phyloP scores from a whole-genome alignment of 1,140 invertebrate species.

The Tetragonula clypearis region DNA sequence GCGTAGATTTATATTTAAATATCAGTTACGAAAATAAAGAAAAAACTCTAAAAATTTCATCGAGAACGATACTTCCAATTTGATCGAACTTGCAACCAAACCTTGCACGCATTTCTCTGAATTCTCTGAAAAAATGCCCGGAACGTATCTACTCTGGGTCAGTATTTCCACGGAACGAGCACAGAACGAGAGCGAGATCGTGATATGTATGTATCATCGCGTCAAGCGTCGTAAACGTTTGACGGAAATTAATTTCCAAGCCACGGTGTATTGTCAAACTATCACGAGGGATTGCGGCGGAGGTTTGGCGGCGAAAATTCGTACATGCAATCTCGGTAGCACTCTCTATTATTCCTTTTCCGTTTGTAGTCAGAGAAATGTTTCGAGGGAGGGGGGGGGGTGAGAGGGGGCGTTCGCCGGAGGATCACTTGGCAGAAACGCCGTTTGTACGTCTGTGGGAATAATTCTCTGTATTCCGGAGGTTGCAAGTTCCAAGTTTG shows the following conservation, averaged over 20 bases:
- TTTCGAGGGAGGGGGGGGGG: neutral
- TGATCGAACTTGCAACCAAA: too few species aligned
- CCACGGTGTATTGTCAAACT: constrained; percentile 51
- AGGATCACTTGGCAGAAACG: constrained; percentile 4
- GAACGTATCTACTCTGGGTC: neutral
- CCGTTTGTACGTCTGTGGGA: constrained; percentile 22
- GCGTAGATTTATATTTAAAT: too few species aligned
- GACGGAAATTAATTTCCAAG: constrained; percentile 61
- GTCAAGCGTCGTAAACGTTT: neutral
- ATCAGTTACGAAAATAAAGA: too few species aligned
- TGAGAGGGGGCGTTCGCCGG: neutral
- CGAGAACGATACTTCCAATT: too few species aligned
- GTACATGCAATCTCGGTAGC: constrained; percentile 10
- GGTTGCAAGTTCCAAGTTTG: neutral
- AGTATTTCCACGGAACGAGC: neutral
- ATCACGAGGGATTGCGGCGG: neutral
- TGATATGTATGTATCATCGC: neutral
- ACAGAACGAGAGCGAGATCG: neutral
- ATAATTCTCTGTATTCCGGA: constrained; percentile 43
- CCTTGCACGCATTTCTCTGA: too few species aligned
- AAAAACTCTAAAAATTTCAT: too few species aligned
- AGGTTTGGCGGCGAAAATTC: neutral
- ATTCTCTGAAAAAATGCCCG: too few species aligned
- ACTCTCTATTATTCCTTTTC: constrained; percentile 20
- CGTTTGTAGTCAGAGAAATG: neutral